A percentile compares a stretch with the other conserved stretches of the same genome.
These are phyloP conservation scores for Hapalemur alaotrensis DNA, from an alignment of 2,797 vertebrate genomes.

Conservation along the genomic window DNA sequence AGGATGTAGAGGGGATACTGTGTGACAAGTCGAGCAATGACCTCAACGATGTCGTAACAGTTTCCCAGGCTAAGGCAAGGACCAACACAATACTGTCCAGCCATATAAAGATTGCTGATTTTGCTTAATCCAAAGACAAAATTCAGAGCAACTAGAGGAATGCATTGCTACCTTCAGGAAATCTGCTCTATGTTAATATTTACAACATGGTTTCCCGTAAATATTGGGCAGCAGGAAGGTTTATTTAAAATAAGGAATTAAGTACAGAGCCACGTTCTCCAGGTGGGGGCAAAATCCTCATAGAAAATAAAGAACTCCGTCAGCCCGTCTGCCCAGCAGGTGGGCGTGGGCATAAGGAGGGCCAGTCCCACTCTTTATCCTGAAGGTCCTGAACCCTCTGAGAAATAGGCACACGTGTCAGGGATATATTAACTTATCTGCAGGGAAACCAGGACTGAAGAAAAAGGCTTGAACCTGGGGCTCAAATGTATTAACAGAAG, in stretches of 20 bases:
- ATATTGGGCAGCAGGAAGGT: not conserved
- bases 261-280: not conserved
- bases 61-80: not conserved
- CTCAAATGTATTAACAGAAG: not conserved
- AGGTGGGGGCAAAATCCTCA: not conserved
- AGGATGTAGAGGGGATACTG: not conserved
- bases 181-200: not conserved
- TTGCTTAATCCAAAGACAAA: not conserved
- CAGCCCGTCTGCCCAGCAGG: not conserved
- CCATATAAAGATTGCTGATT: not conserved
- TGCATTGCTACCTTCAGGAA: not conserved
- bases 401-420: not conserved
- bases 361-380: not conserved
- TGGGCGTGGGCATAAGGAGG: not conserved
- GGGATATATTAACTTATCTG: not conserved
- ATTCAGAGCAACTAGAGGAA: not conserved
- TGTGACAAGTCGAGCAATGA: not conserved
- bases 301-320: not conserved
- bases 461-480: not conserved
- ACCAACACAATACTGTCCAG: accelerated
- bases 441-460: not conserved
- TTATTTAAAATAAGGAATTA: not conserved
- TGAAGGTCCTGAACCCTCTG: not conserved
- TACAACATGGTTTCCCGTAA: not conserved
- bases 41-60: not conserved